Evolutionary conservation across 2,797 vertebrate genomes (phyloP), one percentile per base, ranked within the genome.

Genomic region (Rhadinocentrus ornatus): DNA sequence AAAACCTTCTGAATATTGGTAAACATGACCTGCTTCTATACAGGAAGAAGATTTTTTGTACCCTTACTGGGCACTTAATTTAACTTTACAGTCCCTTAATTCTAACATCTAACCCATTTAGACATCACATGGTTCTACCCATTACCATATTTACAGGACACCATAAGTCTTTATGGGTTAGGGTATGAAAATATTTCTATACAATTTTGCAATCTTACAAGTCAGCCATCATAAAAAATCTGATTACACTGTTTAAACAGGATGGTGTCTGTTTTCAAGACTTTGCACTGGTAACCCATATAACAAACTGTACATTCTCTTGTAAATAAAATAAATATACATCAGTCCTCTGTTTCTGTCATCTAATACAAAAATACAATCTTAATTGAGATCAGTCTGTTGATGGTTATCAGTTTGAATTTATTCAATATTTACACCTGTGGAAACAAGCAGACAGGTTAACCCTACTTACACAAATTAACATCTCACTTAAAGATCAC

Each of bases 281-380:
- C 70, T 96, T 97, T 96, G 95, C 95, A 97, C 94, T 96, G 95
- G 96, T 97, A 97, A 96, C 95, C 96, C 95, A 95, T 97, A 96
- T 98, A 98, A 98, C 95, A 95, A 96, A 96, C 91, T 98, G 96
- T 97, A 97, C 96, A 97, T 97, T 98, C 96, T 96, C 93, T 94
- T 99, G 98, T 99, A 99, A 98, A 99, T 99, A 97, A 96, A 95
- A 88, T 86, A 84, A 88, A 91, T 94, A 92, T 91, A 89, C 83
- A 87, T 73, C 58, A 82, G 1, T 56, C 46, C 53, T 69, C 31
- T 39, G 13, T 5, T 24, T 37, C 13, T 53, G 54, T 29, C 48
- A 46, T 35, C 66, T 8, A 7, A 15, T 55, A 57, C 16, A 61
- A 71, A 85, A 82, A 48, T 39, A 66, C 29, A 13, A 24, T 73